A percentile compares a stretch with the other conserved stretches of the same genome.
phyloP scores from a whole-genome alignment of 2,113 vertebrate genomes.

The Oncorhynchus masou region DNA sequence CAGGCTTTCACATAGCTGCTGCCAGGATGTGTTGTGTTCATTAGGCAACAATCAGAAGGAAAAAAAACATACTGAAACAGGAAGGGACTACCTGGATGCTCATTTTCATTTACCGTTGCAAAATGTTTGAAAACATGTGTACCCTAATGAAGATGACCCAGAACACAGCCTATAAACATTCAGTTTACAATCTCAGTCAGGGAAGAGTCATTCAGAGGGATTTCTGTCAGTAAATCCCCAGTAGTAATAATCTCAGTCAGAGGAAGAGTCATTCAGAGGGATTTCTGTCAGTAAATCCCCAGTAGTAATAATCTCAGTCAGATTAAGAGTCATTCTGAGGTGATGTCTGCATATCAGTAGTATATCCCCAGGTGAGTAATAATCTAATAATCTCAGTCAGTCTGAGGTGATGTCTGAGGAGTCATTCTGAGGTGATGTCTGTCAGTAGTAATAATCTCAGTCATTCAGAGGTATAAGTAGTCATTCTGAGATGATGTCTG shows the following conservation, averaged over 20 bases:
- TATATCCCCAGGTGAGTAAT: too few species aligned
- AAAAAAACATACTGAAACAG: too few species aligned
- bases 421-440: too few species aligned
- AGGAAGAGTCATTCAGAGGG: neutral
- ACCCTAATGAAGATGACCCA: too few species aligned
- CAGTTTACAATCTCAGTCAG: constrained; percentile 21
- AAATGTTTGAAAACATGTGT: too few species aligned
- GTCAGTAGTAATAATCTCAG: too few species aligned
- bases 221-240: neutral
- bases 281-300: neutral
- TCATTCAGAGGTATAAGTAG: too few species aligned
- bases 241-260: constrained; percentile 10
- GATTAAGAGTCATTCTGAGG: neutral
- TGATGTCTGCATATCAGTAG: neutral
- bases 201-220: neutral
- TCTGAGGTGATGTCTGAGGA: too few species aligned
- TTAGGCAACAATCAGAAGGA: neutral
- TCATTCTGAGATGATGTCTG: too few species aligned
- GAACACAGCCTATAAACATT: constrained; percentile 17
- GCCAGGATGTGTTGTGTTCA: neutral
- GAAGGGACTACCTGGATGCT: too few species aligned
- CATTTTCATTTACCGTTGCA: too few species aligned
- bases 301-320: constrained; percentile 10
- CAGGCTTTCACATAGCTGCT: constrained; percentile 17
- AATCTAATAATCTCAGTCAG: too few species aligned